A percentile compares a stretch with the other conserved stretches of the same genome.
These are phyloP conservation scores for Vombatus ursinus DNA, from an alignment of 2,113 vertebrate genomes.

Conservation along the genomic window DNA sequence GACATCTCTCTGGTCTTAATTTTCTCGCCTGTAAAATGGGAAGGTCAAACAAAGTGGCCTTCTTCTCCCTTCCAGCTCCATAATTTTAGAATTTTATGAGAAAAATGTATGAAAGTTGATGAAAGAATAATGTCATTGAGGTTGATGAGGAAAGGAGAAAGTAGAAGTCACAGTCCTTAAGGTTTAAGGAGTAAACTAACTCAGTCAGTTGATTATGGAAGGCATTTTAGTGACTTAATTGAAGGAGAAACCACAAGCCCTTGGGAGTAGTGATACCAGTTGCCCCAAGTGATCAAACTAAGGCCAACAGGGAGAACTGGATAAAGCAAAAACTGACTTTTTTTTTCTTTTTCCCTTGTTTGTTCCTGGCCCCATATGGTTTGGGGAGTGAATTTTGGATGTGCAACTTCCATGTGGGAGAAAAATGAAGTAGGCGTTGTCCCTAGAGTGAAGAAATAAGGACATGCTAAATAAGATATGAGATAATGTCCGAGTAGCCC, in stretches of 20 bases:
- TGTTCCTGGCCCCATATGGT: constrained; percentile 21
- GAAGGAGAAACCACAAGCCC: neutral
- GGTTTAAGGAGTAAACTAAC: neutral
- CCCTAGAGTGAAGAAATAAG: constrained; percentile 50
- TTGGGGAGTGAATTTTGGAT: constrained; percentile 37
- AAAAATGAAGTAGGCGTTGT: constrained; percentile 47
- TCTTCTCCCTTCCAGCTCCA: neutral
- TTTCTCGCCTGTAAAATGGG: neutral
- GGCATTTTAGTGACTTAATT: neutral
- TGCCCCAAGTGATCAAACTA: neutral
- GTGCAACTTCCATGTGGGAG: constrained; percentile 39
- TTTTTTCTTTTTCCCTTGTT: constrained; percentile 13
- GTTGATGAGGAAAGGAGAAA: neutral
- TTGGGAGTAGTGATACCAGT: neutral
- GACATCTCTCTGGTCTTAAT: neutral
- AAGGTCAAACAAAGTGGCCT: neutral
- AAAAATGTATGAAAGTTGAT: neutral
- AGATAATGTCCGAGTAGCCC: constrained; percentile 28
- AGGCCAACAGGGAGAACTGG: neutral
- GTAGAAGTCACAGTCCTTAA: neutral
- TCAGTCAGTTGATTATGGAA: neutral
- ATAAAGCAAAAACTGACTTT: neutral
- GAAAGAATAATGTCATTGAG: neutral
- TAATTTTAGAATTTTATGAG: neutral
- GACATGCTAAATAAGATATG: constrained; percentile 24